Evolutionary conservation across 1,140 invertebrate genomes (phyloP), one percentile per base, ranked within the genome.

Genomic region (Antheraea mylitta): DNA sequence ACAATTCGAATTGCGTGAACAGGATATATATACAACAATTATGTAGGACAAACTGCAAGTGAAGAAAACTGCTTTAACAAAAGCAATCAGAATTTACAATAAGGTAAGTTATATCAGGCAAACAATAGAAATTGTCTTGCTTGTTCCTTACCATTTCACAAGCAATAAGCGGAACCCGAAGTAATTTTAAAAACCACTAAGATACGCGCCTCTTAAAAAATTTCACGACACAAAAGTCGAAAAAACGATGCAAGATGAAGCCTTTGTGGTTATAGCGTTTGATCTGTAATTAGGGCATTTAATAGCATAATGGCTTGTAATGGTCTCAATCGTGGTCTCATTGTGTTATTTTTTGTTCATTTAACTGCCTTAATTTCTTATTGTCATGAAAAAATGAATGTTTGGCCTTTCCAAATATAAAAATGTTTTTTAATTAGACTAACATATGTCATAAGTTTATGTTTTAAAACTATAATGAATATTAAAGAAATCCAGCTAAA

Each of bases 221-320:
- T 80, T 87, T 82, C 81, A 83, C 80, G 77, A 83, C 78, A 87
- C 85, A 89, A 87, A 86, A 86, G 83, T 87, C 72, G 73, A 81
- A 85, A 81, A 84, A 67, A 72, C 74, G 75, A 78, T 78, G 75
- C 79, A 75, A 89, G 83, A 89, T 87, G 81, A 82, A 84, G 78
- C 71, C 79, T 85, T 87, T 91, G 89, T 87, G 89, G 86, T 88
- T 85, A 73, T 77, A 69, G 77, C 79, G 80, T 86, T 89, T 87
- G 84, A 89, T 87, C 78, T 81, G 81, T 89, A 90, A 91, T 90
- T 88, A 85, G 85, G 83, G 84, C 83, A 75, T 80, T 89, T 89
- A 89, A 85, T 83, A 77, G 71, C 72, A 85, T 87, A 87, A 88
- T 90, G 75, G 85, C 79, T 68, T 68, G 81, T 90, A 90, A 89